Conservation (phyloP, 2,113 vertebrate species). For the Tretioscincus oriximinensis region DNA sequence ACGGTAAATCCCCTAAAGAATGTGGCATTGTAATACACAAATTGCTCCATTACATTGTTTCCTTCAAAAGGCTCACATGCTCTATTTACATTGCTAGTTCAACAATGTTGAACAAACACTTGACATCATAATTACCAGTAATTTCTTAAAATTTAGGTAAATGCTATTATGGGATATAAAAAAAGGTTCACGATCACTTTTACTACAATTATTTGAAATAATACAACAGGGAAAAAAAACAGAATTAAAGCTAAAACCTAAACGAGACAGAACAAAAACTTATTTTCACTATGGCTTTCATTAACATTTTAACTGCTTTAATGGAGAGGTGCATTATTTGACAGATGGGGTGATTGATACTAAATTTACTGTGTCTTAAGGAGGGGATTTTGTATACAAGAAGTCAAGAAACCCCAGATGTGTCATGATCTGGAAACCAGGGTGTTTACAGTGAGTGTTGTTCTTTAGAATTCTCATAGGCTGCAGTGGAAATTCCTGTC, state of each 20-base stretch:
- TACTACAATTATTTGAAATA: not conserved
- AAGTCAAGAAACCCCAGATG: no score
- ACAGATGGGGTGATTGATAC: no score
- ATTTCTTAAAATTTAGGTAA: slow-evolving; percentile 22
- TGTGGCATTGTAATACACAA: not conserved
- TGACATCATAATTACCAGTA: slow-evolving; percentile 15
- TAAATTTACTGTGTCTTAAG: no score
- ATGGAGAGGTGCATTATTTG: no score
- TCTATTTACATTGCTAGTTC: slow-evolving; percentile 1
- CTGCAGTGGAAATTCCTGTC: no score
- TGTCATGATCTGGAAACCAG: no score
- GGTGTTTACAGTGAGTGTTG: no score
- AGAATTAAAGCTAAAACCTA: not conserved
- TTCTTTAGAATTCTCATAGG: no score
- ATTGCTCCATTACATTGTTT: slow-evolving; percentile 25
- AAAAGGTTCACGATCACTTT: not conserved
- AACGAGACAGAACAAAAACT: not conserved
- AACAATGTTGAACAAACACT: not conserved
- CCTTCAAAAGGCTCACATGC: slow-evolving; percentile 24
- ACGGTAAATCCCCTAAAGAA: slow-evolving; percentile 39
- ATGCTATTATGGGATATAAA: slow-evolving; percentile 4
- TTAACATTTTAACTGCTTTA: no score
- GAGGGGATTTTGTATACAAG: no score
- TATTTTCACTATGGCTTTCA: no score
- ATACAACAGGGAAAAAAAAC: not conserved